Base-by-base conservation (phyloP, 2,888 invertebrate genomes). In the Amaurobius ferox region DNA sequence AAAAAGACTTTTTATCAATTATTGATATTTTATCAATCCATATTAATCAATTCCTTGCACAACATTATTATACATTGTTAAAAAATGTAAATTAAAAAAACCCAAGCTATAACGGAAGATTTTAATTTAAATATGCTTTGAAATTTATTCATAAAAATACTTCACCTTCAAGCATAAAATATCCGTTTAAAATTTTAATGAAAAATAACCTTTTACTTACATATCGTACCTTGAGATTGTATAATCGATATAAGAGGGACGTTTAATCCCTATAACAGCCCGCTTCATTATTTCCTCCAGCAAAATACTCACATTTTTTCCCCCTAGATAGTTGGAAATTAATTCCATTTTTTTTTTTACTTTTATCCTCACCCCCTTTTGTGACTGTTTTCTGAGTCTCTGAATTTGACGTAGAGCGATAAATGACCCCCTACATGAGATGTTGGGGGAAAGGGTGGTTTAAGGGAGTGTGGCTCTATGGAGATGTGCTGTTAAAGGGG, bases 321-420 rank as follows among this genome's bases (percentile, higher is more conserved):
- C 30, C n/a, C 66, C 32, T 26, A 35, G 16, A 39, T 61, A 40
- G 67, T 39, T 66, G 67, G 39, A 73, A 80, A 80, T 67, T 80
- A 67, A 80, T 61, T 81, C 61, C 40, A 19, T 71, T 79, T 73
- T 78, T 73, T 78, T 39, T 70, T 40, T 23, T 16, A 26, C 23
- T 26, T 32, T 61, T 61, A 35, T 55, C 28, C 28, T 29, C 28
- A 26, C 77, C 23, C 32, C 66, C 72, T 64, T 23, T 44, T 55
- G 67, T 23, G 72, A 66, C 73, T 67, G 62, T 81, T 81, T 74
- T 74, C 80, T 74, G 68, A 55, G 35, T 67, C 23, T 23, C 83
- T 83, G 83, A 83, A 40, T 76, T 70, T 83, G 83, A 83, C 83
- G 74, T 66, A 48, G 55, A 39, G 83, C 76, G 28, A 83, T 83